These are phyloP conservation scores for Nyctibius bracteatus DNA, from an alignment of 2,113 vertebrate genomes.

Conservation along the genomic window DNA sequence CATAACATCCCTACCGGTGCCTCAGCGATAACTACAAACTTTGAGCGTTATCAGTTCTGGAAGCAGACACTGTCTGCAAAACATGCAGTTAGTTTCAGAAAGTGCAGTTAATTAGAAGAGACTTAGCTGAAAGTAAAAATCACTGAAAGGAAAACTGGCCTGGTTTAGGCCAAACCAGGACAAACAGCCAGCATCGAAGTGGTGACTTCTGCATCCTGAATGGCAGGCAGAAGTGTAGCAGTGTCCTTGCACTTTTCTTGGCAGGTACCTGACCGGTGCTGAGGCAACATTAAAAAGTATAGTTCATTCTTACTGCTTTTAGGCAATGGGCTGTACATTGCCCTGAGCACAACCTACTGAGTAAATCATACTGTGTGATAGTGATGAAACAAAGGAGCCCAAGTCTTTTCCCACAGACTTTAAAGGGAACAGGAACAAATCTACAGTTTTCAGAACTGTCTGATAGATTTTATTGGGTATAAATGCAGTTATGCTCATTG, in stretches of 20 bases:
- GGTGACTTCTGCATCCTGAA: not conserved
- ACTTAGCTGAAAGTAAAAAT: too few species aligned
- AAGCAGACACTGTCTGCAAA: too few species aligned
- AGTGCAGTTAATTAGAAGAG: too few species aligned
- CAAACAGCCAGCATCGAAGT: not conserved
- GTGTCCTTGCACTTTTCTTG: not conserved
- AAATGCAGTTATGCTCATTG: not conserved
- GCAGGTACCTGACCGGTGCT: not conserved
- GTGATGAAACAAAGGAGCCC: not conserved
- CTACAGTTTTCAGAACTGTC: not conserved
- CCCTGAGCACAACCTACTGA: not conserved
- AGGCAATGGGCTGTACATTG: rapidly evolving
- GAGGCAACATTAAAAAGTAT: not conserved
- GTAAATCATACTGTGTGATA: not conserved
- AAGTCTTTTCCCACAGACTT: not conserved
- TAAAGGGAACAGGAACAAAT: not conserved
- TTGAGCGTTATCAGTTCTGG: too few species aligned
- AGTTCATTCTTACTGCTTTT: not conserved
- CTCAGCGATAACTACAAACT: too few species aligned
- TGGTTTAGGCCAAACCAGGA: too few species aligned
- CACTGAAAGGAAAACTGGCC: too few species aligned
- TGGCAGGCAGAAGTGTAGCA: not conserved
- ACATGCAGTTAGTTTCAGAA: too few species aligned
- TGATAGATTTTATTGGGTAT: not conserved
- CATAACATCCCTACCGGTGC: too few species aligned